Conservation (phyloP, 2,797 vertebrate genomes). For the Pelochelys cantorii region DNA sequence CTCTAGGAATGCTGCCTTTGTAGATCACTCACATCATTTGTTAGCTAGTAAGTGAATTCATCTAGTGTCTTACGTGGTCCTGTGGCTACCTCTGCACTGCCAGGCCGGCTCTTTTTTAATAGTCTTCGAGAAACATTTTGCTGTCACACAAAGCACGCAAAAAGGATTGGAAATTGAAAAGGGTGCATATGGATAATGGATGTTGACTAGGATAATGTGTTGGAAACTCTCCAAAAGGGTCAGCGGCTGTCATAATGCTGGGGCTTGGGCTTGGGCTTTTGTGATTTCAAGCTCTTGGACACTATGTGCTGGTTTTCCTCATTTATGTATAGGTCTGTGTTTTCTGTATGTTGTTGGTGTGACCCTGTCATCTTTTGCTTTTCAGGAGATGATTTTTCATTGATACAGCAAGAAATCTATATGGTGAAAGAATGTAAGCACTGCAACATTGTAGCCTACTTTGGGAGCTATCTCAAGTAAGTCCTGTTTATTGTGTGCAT, state of each 20-base stretch:
- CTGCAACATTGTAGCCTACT: slow-evolving; percentile 98
- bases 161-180: accelerated
- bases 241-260: accelerated
- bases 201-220: background rate
- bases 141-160: accelerated
- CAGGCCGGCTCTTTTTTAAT: background rate
- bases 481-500: background rate
- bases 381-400: slow-evolving; percentile 97
- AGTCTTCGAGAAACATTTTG: background rate
- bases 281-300: background rate
- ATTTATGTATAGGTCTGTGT: background rate
- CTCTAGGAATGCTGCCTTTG: background rate
- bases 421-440: slow-evolving; percentile 99
- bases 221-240: accelerated
- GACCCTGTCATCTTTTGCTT: slow-evolving; percentile 64
- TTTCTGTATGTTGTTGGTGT: background rate
- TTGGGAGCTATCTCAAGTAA: slow-evolving; percentile 99
- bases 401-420: slow-evolving; percentile 99
- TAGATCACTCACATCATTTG: accelerated
- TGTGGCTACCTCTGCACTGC: background rate
- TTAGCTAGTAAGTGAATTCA: background rate
- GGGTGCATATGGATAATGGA: accelerated
- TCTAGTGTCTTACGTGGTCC: background rate
- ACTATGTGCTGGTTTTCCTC: background rate
- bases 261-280: too few relatives aligned